Evolutionary conservation across 2,797 vertebrate genomes (phyloP).

Genomic region (Toxotes lorentzi): DNA sequence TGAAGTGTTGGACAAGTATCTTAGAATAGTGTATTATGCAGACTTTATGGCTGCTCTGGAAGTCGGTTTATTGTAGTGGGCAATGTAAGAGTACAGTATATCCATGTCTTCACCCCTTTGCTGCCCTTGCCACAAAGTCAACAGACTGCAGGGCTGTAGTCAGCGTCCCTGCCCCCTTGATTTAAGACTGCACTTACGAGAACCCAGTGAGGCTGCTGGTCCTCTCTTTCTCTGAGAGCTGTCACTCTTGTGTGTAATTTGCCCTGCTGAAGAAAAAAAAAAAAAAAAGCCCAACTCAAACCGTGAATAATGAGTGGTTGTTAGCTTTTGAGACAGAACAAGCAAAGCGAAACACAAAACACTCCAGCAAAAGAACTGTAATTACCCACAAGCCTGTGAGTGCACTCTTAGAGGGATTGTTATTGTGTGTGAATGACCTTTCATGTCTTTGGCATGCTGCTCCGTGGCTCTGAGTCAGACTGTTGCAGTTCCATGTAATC

Average conservation of each 20-base stretch:
- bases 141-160: slow-evolving; percentile 83
- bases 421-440: slow-evolving; percentile 86
- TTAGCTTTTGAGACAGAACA: slow-evolving; percentile 88
- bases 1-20: slow-evolving; percentile 60
- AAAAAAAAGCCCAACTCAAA: slow-evolving; percentile 77
- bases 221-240: slow-evolving; percentile 85
- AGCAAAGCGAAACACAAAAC: slow-evolving; percentile 89
- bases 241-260: slow-evolving; percentile 87
- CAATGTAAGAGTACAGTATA: slow-evolving; percentile 71
- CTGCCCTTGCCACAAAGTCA: slow-evolving; percentile 86
- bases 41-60: slow-evolving; percentile 68
- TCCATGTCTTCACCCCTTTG: slow-evolving; percentile 70
- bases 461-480: slow-evolving; percentile 71
- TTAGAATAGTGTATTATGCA: slow-evolving; percentile 62
- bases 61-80: slow-evolving; percentile 72
- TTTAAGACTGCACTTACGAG: slow-evolving; percentile 85
- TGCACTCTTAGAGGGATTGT: slow-evolving; percentile 85
- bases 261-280: slow-evolving; percentile 67
- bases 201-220: slow-evolving; percentile 75
- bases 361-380: slow-evolving; percentile 87
- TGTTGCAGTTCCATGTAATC: slow-evolving; percentile 64
- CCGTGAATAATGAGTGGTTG: slow-evolving; percentile 90
- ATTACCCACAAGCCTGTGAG: slow-evolving; percentile 87
- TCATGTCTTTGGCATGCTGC: slow-evolving; percentile 84
- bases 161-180: slow-evolving; percentile 81